Conservation (phyloP, 2,888 invertebrate genomes). For the Diabrotica balteata region DNA sequence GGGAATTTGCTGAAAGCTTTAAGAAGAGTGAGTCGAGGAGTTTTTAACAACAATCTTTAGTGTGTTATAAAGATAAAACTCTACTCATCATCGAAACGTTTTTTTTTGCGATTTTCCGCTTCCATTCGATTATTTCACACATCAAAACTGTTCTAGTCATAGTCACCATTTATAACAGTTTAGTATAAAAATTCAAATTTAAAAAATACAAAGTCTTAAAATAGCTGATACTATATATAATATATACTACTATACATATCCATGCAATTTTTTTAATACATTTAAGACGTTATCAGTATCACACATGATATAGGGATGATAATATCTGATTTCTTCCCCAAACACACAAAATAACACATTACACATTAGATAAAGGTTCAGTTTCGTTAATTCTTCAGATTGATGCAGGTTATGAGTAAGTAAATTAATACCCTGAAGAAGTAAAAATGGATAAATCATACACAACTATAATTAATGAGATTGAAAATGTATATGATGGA, state of each 20-base stretch:
- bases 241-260: conserved; percentile 61
- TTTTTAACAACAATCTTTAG: conserved; percentile 35
- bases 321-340: conserved; percentile 25
- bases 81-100: conserved; percentile 52
- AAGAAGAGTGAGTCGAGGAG: conserved; percentile 1
- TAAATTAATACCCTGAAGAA: too few relatives aligned
- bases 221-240: conserved; percentile 62
- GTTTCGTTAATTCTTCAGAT: too few relatives aligned
- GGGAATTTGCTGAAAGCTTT: too few relatives aligned
- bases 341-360: conserved; percentile 3
- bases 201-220: conserved; percentile 63
- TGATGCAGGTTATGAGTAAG: too few relatives aligned
- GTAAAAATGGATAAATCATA: neutral
- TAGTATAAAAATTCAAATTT: conserved; percentile 64
- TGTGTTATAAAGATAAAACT: conserved; percentile 57
- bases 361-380: neutral
- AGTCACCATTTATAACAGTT: conserved; percentile 62
- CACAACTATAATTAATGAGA: neutral
- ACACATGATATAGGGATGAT: conserved; percentile 57
- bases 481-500: too few relatives aligned
- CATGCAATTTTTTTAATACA: conserved; percentile 61
- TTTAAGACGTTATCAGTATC: conserved; percentile 59
- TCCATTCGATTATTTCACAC: conserved; percentile 60
- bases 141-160: conserved; percentile 61
- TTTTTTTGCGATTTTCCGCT: conserved; percentile 42